Base-by-base conservation (phyloP, 2,113 vertebrate species). In the Chloroceryle aenea region DNA sequence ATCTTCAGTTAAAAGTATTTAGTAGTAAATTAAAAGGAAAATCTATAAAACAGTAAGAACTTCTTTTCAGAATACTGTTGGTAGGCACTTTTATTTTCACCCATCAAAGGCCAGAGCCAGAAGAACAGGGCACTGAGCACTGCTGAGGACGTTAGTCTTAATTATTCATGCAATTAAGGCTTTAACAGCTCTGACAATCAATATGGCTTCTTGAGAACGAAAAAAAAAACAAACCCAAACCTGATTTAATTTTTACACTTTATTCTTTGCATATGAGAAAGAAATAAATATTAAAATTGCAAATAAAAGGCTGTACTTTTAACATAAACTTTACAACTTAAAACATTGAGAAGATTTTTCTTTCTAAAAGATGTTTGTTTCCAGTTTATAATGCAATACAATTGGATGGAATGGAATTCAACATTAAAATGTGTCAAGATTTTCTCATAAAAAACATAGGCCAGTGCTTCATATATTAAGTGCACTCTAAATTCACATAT, bases 11-110 rank as follows among this genome's bases (percentile, higher is more conserved):
- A 93, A 56, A 89, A 85, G 14, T 62, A 75, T 40, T 94, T 75
- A 64, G 43, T 48, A 81, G 89, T 87, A 85, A 91, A 85, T 82
- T 72, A 68, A 61, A 92, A 87, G 56, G 40, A 79, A 96, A 84
- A 95, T 87, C 66, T 87, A 72, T 89, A 32, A 92, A 85, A 20
- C 20, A 42, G 10, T 42, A 56, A 52, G 52, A 80, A 74, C 9
- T 69, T 88, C 5, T 66, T 67, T 81, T 56, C 34, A 61, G 69
- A 86, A 75, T 52, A 56, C 34, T 68, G 22, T 61, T 81, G 17
- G 42, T 34, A 87, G 52, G 42, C 80, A 64, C 38, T 84, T 95
- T 59, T 84, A 59, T 83, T 96, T 95, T 93, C 43, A 69, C 5
- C 7, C 38, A 27, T 14, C 59, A 85, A 71, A 38, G 34, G 38